Conservation (phyloP, 2,888 invertebrate species). For the Heliconius cydno region DNA sequence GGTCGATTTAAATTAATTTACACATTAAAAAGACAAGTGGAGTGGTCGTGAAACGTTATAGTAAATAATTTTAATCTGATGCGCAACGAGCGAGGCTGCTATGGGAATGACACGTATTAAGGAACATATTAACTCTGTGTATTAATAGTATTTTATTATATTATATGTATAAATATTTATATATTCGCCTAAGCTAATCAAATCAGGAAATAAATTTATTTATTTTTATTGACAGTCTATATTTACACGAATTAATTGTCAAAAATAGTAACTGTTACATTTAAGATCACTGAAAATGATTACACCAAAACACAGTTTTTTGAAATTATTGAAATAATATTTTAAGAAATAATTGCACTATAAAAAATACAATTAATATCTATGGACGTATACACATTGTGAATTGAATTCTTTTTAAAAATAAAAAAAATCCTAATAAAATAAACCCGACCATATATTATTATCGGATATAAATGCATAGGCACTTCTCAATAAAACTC, state of each 20-base stretch:
- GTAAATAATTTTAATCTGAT: conserved; percentile 75
- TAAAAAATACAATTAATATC: background rate
- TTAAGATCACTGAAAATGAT: too few relatives aligned
- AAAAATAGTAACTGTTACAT: too few relatives aligned
- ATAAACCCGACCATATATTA: background rate
- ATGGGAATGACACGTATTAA: conserved; percentile 39
- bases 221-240: too few relatives aligned
- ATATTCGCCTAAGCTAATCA: background rate
- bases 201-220: background rate
- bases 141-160: conserved; percentile 24
- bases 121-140: conserved; percentile 35
- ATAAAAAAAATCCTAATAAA: background rate
- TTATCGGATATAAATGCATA: conserved; percentile 13
- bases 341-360: too few relatives aligned
- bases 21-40: conserved; percentile 73
- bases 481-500: conserved; percentile 27
- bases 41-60: conserved; percentile 60
- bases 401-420: background rate
- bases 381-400: background rate
- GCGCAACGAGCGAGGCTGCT: conserved; percentile 54
- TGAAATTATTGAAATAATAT: too few relatives aligned
- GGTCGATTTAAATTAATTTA: conserved; percentile 80
- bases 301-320: too few relatives aligned
- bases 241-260: too few relatives aligned
- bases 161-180: conserved; percentile 19